These are phyloP conservation scores for Tricholauxania praeusta DNA, from an alignment of 2,888 invertebrate genomes.

Conservation along the genomic window DNA sequence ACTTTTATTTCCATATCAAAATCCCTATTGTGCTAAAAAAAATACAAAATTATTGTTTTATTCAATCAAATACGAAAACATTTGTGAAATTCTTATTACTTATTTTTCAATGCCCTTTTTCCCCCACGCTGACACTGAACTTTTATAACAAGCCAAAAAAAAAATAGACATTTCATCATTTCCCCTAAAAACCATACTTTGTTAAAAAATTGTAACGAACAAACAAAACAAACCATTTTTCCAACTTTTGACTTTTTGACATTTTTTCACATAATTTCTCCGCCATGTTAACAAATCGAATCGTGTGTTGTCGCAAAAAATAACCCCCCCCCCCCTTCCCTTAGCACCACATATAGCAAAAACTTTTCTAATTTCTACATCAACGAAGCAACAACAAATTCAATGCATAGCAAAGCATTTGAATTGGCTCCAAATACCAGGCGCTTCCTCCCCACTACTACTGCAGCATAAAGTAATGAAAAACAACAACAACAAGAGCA, in stretches of 20 bases:
- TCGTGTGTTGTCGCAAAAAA: neutral
- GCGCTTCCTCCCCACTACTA: too few relatives aligned
- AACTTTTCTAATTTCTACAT: conserved; percentile 61
- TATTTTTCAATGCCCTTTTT: neutral
- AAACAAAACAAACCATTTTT: too few relatives aligned
- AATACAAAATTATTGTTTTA: too few relatives aligned
- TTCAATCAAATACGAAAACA: neutral
- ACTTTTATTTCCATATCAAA: neutral
- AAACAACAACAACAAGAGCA: too few relatives aligned
- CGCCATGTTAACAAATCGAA: conserved; percentile 10
- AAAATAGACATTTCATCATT: too few relatives aligned
- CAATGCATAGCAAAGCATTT: neutral
- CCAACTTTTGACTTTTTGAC: neutral
- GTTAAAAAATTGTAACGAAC: too few relatives aligned
- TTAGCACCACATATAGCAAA: conserved; percentile 38
- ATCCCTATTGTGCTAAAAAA: too few relatives aligned
- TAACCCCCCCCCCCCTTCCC: neutral
- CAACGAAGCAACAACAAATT: conserved; percentile 28
- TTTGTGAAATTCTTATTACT: neutral
- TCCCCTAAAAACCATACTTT: too few relatives aligned
- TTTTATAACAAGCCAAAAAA: too few relatives aligned
- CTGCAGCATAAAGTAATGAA: too few relatives aligned
- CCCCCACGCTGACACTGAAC: neutral
- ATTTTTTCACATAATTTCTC: conserved; percentile 21
- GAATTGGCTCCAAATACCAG: neutral